Evolutionary conservation across 1,140 invertebrate genomes (phyloP), one percentile per base, ranked within the genome.

Genomic region (Heliothis subflexa): DNA sequence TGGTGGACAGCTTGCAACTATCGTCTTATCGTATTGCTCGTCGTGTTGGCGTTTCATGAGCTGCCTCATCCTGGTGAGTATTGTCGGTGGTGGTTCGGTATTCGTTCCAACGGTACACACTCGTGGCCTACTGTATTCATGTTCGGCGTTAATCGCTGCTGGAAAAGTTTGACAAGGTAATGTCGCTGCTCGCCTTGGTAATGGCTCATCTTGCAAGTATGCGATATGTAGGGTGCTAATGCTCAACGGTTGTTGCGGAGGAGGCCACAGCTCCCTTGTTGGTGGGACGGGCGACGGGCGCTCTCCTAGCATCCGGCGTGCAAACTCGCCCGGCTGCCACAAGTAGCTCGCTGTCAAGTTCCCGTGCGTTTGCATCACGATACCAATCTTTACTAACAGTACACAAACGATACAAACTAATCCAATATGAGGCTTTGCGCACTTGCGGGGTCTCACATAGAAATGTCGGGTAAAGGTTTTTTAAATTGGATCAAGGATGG

Each of bases 221-320:
- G 93, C 91, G 25, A 93, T 78, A 54, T 94, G 93, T 12, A 94
- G 81, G 4, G 93, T 94, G 80, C 93, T 94, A 72, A 94, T 94
- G 70, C 91, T 94, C 47, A 94, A 78, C 28, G 85, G 89, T 71
- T 89, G 89, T 45, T 89, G 87, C 11, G 87, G 86, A 21, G 87
- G 85, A 13, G 93, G 93, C 93, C 93, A 94, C 25, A 93, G 82
- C 9, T 93, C 92, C 59, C 93, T 86, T 0, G 91, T 93, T 5
- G 93, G 92, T 11, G 92, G 92, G 0, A 93, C 91, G n/a, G 92
- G 90, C 54, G 92, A 88, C 1, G 93, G 91, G 25, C 93, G 83
- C 80, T 94, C 92, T 55, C 93, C 93, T 55, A 94, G 82, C 88
- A 94, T 91, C 16, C 93, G 86, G 0, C 93, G 88, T 4, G 93